Evolutionary conservation across 2,888 invertebrate genomes (phyloP).

Genomic region (Actias luna): DNA sequence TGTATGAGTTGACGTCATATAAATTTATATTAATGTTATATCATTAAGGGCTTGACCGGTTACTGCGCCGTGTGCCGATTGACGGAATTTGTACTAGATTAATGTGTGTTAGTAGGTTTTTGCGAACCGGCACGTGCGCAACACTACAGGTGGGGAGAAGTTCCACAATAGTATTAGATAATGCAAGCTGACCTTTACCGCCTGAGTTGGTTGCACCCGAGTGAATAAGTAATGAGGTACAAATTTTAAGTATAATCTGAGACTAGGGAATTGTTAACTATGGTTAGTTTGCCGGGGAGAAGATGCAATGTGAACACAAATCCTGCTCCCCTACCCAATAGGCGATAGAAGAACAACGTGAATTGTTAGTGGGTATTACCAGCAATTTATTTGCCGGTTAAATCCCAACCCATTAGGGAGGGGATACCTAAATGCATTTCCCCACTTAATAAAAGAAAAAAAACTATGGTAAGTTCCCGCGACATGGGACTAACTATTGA

Average conservation of each 20-base stretch:
- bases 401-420: too few species aligned
- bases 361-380: too few species aligned
- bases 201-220: slow-evolving; percentile 24
- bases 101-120: slow-evolving; percentile 61
- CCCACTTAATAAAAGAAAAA: too few species aligned
- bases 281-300: too few species aligned
- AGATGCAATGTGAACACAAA: not conserved
- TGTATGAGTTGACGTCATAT: not conserved
- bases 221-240: not conserved
- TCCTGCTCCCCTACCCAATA: not conserved
- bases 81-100: slow-evolving; percentile 42
- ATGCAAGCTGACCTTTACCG: slow-evolving; percentile 65
- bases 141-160: slow-evolving; percentile 27
- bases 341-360: not conserved
- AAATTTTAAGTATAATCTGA: not conserved
- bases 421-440: too few species aligned
- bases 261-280: not conserved
- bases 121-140: slow-evolving; percentile 40
- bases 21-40: slow-evolving; percentile 1
- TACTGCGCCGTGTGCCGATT: slow-evolving; percentile 26
- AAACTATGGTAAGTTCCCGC: too few species aligned
- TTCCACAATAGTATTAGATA: slow-evolving; percentile 60
- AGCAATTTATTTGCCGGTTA: too few species aligned
- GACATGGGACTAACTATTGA: too few species aligned
- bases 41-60: not conserved